Base-by-base conservation (phyloP, 1,140 invertebrate species). In the Nixonia krombeini region DNA sequence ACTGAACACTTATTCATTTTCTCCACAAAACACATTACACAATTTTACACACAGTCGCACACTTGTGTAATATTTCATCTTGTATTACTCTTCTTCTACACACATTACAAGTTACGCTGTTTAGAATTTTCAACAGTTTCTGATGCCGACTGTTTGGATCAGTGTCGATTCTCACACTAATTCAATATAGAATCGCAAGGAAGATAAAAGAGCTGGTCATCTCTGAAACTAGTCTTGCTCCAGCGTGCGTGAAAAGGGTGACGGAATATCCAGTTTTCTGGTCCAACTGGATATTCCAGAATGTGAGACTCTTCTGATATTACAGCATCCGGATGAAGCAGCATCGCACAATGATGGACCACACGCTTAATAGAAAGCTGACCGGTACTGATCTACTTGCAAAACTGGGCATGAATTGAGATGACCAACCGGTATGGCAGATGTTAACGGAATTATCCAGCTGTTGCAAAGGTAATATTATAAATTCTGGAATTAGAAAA, bases 361-460 rank as follows among this genome's bases (percentile, higher is more conserved):
- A 76, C 72, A 76, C 38, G 61, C 58, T 57, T 72, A 78, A 67
- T 72, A 75, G 55, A 69, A 79, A 74, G 73, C 73, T 72, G 72
- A 77, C 74, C 77, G 71, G 73, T 76, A 74, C 49, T 70, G 70
- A 70, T 62, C 46, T 56, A 55, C 66, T 70, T 70, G 59, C 64
- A 57, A 73, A 73, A 77, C 73, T 75, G 79, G 76, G 76, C 75
- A 81, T 80, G 63, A 70, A 59, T 64, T 66, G 66, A 81, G 77
- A 83, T 84, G 81, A 81, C 76, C 77, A 80, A 83, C 78, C 78
- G 76, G 81, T 80, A 72, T 61, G 69, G 79, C 79, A 83, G 82
- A 84, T 83, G 82, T 80, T 70, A 69, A 65, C 61, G 46, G 58
- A 65, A 66, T 79, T 73, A 71, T 81, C 74, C 81, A 83, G 80